Conservation (phyloP, 2,113 vertebrate genomes). For the Atherinomorus stipes region DNA sequence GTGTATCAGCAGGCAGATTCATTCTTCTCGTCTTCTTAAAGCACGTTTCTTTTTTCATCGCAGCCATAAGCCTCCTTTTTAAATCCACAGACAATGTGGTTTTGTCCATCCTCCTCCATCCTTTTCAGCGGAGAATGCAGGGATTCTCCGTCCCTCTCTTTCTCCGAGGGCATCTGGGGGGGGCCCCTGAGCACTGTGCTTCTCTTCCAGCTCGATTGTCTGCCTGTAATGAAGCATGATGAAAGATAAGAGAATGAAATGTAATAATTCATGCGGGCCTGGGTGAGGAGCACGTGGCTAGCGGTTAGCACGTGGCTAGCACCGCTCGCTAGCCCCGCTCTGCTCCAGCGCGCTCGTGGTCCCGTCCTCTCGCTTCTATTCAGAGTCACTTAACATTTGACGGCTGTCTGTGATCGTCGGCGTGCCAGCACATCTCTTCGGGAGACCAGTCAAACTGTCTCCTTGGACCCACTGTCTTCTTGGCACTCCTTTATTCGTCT, state of each 20-base stretch:
- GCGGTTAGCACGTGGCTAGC: no score
- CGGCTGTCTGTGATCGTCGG: conserved; percentile 68
- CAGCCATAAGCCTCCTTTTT: conserved; percentile 89
- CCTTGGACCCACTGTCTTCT: conserved; percentile 31
- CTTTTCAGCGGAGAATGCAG: conserved; percentile 70
- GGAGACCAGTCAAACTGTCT: conserved; percentile 67
- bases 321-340: conserved; percentile 59
- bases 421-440: conserved; percentile 73
- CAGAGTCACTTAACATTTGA: conserved; percentile 69
- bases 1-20: conserved; percentile 83
- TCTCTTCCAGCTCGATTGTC: conserved; percentile 85
- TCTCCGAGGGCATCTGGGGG: conserved; percentile 63
- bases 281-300: conserved; percentile 74
- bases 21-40: conserved; percentile 84
- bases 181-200: conserved; percentile 62
- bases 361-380: conserved; percentile 66
- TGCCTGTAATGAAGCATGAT: conserved; percentile 87
- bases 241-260: conserved; percentile 84
- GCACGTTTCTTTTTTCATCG: conserved; percentile 80
- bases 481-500: conserved; percentile 54
- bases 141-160: conserved; percentile 57
- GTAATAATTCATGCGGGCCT: conserved; percentile 84
- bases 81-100: conserved; percentile 89
- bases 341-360: conserved; percentile 65
- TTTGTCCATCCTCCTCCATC: conserved; percentile 83